Evolutionary conservation across 2,113 vertebrate species (phyloP), one percentile per base, ranked within the genome.

Genomic region (Chloropsis hardwickii): DNA sequence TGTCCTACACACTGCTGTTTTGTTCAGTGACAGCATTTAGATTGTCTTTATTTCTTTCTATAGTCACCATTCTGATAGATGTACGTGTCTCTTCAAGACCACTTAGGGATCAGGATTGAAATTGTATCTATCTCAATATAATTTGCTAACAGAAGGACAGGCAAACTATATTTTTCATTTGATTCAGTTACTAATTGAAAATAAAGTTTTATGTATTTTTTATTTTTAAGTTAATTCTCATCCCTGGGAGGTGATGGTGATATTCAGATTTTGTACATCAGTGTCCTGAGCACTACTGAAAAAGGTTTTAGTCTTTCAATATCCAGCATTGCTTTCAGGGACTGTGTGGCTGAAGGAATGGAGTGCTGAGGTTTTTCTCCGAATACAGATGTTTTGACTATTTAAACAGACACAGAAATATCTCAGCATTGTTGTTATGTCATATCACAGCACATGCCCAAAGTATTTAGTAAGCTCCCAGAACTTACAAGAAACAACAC

Each of bases 31-130:
- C 51, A 83, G 57, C 61, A 54, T 72, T 87, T 85, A 81, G 86
- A 81, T 89, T 86, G 66, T 72, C 71, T 50, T 86, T 92, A 82
- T 77, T 95, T 90, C 78, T 88, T 92, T 65, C 81, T 72, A 47
- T 51, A 74, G 48, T 61, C 83, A 74, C 79, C 39, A 23, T 90
- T 72, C 71, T 92, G 81, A 90, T 88, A 85, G 51, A 96, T 77
- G 74, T 67, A 44, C 0, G 0, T 25, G 67, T 69, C 84, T 91
- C 88, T 87, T 90, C 74, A 82, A 85, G 80, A 24, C 62, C 73
- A 82, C 73, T 45, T 84, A 80, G 81, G 84, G 83, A 74, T 89
- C 31, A 15, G 31, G 29, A 72, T 6, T 91, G 89, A 95, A 92
- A 94, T 24, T 76, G 5, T 92, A 89, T 82, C 91, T 88, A 21